Evolutionary conservation across 1,140 invertebrate genomes (phyloP).

Genomic region (Asbolus verrucosus): DNA sequence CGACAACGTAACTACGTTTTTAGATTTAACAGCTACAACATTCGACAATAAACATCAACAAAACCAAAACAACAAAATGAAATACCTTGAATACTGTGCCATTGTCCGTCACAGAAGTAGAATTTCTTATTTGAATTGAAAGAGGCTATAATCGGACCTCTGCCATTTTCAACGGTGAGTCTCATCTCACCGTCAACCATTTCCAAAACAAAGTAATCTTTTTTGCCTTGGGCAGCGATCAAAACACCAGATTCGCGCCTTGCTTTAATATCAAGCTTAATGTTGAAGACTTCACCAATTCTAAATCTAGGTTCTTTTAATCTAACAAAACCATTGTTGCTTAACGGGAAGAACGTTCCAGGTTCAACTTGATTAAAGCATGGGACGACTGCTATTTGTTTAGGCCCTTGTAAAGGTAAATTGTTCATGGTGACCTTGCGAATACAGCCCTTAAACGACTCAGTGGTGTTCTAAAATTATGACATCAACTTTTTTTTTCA

Average conservation of each 20-base stretch:
- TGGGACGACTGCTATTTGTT: slow-evolving; percentile 73
- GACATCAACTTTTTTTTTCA: not conserved
- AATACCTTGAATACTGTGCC: slow-evolving; percentile 90
- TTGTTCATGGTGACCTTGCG: slow-evolving; percentile 82
- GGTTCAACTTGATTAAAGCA: slow-evolving; percentile 87
- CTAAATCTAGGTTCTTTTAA: slow-evolving; percentile 62
- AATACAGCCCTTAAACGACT: slow-evolving; percentile 89
- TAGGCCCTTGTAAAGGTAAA: slow-evolving; percentile 73
- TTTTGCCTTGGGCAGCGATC: slow-evolving; percentile 82
- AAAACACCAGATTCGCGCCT: slow-evolving; percentile 84
- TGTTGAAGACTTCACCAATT: slow-evolving; percentile 82
- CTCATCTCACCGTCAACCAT: slow-evolving; percentile 86
- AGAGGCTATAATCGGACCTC: slow-evolving; percentile 80
- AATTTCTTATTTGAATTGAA: slow-evolving; percentile 79
- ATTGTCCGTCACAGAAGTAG: slow-evolving; percentile 93
- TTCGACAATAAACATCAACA: not conserved
- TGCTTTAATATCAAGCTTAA: slow-evolving; percentile 90
- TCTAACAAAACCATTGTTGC: slow-evolving; percentile 67
- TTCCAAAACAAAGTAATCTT: slow-evolving; percentile 88
- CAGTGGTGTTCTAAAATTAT: slow-evolving; percentile 62
- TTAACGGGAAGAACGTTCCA: slow-evolving; percentile 93
- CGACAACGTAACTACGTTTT: slow-evolving; percentile 83
- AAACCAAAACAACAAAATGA: slow-evolving; percentile 3
- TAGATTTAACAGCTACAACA: slow-evolving; percentile 82
- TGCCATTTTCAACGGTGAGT: slow-evolving; percentile 88